phyloP scores from a whole-genome alignment of 2,797 vertebrate genomes.

The Melopsittacus undulatus region DNA sequence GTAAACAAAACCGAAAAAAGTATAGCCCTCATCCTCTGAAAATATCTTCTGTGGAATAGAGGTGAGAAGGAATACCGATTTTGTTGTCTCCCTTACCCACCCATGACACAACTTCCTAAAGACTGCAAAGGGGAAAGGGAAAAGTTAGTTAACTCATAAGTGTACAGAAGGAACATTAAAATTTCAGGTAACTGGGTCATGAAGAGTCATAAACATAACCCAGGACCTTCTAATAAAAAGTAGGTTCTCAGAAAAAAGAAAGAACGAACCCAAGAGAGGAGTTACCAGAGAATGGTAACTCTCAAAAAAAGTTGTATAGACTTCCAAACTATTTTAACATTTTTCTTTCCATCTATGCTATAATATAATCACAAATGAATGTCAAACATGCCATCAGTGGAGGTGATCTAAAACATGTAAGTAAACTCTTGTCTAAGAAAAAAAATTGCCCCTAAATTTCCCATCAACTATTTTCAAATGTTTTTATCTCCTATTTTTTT shows the following conservation, averaged over 20 bases:
- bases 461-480: neutral
- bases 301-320: neutral
- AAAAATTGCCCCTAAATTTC: neutral
- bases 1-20: neutral
- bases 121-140: neutral
- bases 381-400: neutral
- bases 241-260: neutral
- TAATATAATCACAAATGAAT: neutral
- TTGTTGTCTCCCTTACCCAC: neutral
- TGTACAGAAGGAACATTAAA: neutral
- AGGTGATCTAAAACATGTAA: neutral
- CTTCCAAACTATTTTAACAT: neutral
- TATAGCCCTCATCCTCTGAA: neutral
- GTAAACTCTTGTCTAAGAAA: neutral
- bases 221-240: neutral
- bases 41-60: neutral
- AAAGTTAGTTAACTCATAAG: neutral
- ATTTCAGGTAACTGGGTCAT: neutral
- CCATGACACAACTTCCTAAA: neutral
- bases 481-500: neutral
- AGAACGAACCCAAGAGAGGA: neutral
- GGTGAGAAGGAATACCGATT: neutral
- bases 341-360: neutral
- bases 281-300: neutral
- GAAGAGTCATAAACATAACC: neutral